Conservation (phyloP, 2,113 vertebrate species). For the Microcebus jonahi region DNA sequence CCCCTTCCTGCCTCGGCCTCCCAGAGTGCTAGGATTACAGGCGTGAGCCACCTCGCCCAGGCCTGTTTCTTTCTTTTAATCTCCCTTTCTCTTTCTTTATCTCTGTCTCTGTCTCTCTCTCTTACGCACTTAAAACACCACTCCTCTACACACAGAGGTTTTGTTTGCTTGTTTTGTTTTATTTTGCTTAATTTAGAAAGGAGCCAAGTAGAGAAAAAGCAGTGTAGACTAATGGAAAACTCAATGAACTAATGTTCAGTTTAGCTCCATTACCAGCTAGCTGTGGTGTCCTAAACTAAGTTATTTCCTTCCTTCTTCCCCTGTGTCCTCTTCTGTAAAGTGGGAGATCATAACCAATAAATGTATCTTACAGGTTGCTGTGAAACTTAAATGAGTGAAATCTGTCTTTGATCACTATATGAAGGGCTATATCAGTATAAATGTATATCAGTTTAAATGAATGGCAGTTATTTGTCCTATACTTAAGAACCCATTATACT, state of each 20-base stretch:
- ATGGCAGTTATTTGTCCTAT: not conserved
- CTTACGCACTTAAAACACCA: not conserved
- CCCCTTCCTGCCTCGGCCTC: too few species aligned
- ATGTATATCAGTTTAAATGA: not conserved
- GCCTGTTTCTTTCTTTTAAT: not conserved
- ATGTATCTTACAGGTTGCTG: not conserved
- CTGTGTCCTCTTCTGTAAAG: not conserved
- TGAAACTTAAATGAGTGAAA: not conserved
- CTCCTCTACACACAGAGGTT: not conserved
- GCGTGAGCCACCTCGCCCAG: too few species aligned
- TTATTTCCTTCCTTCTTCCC: not conserved
- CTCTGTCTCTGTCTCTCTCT: not conserved
- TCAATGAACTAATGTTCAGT: not conserved
- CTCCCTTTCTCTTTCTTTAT: not conserved
- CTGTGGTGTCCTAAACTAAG: not conserved
- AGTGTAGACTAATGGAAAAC: slow-evolving; percentile 9
- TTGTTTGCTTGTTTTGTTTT: not conserved
- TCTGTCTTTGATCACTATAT: not conserved
- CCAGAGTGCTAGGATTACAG: too few species aligned
- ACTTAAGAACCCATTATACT: not conserved
- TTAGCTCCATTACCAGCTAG: not conserved
- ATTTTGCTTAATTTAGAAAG: slow-evolving; percentile 24
- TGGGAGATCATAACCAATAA: not conserved
- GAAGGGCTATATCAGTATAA: not conserved
- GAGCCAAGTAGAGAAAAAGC: slow-evolving; percentile 17